These are phyloP conservation scores for Laothoe populi DNA, from an alignment of 2,888 invertebrate species.

Conservation along the genomic window DNA sequence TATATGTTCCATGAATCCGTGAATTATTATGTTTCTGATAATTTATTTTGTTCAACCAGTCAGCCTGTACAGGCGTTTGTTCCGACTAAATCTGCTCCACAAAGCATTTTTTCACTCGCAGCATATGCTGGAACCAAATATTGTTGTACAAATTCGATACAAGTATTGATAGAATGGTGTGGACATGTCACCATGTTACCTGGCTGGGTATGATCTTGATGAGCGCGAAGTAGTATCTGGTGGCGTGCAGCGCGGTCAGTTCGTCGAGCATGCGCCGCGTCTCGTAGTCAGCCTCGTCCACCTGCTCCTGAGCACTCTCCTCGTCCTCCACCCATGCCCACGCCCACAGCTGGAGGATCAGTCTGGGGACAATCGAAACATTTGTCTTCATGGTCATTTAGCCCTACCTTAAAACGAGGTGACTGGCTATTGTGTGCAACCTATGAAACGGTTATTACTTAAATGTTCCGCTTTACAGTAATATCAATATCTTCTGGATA, in stretches of 20 bases:
- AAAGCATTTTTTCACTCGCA: too few species aligned
- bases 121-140: too few species aligned
- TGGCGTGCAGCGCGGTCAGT: conserved; percentile 91
- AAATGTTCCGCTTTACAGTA: too few species aligned
- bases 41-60: too few species aligned
- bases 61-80: too few species aligned
- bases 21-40: too few species aligned
- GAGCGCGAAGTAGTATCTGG: conserved; percentile 94
- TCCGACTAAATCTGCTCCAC: background rate
- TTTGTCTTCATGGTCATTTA: too few species aligned
- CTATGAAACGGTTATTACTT: too few species aligned
- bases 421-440: too few species aligned
- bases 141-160: background rate
- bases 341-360: conserved; percentile 75
- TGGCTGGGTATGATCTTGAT: conserved; percentile 91
- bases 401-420: too few species aligned
- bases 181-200: conserved; percentile 60
- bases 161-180: background rate
- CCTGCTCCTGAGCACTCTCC: conserved; percentile 87
- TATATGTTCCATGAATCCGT: too few species aligned
- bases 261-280: conserved; percentile 91
- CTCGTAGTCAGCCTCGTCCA: conserved; percentile 92
- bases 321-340: conserved; percentile 85
- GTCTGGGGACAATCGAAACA: conserved; percentile 84
- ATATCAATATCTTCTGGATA: too few species aligned